A percentile compares a stretch with the other conserved stretches of the same genome.
Evolutionary conservation across 1,140 invertebrate species (phyloP).

Genomic region (Euura lappo): DNA sequence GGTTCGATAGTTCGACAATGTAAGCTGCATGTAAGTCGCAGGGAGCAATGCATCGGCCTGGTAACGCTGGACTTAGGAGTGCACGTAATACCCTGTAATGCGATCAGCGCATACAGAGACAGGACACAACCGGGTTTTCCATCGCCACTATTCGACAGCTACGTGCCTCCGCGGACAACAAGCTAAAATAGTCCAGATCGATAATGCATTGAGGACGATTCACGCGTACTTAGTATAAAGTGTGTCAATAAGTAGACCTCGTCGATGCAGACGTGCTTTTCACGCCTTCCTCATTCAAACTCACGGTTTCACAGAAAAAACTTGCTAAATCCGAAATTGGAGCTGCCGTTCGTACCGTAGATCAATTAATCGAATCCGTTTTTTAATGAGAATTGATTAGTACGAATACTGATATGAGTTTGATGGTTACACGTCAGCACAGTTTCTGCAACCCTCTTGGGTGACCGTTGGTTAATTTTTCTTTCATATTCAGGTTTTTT

Average conservation of each 20-base stretch:
- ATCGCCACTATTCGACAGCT: background rate
- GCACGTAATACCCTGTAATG: constrained; percentile 56
- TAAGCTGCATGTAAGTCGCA: constrained; percentile 48
- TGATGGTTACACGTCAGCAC: too few relatives aligned
- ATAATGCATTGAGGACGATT: background rate
- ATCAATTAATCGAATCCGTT: too few relatives aligned
- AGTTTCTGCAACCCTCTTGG: too few relatives aligned
- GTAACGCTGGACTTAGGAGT: constrained; percentile 47
- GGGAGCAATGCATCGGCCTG: constrained; percentile 28
- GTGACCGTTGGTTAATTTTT: too few relatives aligned
- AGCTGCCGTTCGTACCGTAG: too few relatives aligned
- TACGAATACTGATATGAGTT: too few relatives aligned
- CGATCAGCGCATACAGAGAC: constrained; percentile 44
- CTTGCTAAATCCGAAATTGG: too few relatives aligned
- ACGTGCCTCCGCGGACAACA: constrained; percentile 16
- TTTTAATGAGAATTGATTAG: too few relatives aligned
- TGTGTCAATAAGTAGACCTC: background rate
- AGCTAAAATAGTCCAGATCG: background rate
- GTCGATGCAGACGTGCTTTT: too few relatives aligned
- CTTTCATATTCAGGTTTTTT: too few relatives aligned
- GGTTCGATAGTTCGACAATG: background rate
- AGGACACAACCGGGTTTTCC: background rate
- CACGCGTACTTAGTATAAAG: background rate
- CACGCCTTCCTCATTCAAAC: too few relatives aligned
- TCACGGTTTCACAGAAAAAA: too few relatives aligned